Base-by-base conservation (phyloP, 2,888 invertebrate species). In the Drosophila rellima region DNA sequence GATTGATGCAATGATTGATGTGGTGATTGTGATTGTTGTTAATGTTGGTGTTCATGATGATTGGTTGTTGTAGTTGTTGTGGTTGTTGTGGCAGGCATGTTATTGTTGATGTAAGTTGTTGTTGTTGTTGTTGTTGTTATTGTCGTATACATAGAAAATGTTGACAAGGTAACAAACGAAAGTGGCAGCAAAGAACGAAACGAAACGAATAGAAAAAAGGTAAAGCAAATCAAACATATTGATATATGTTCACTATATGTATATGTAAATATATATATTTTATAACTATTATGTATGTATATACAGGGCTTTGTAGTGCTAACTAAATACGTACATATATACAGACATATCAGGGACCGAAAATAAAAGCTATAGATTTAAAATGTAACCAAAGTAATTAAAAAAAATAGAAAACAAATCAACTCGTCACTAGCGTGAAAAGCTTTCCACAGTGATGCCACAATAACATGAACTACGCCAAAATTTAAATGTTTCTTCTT, bases 161-260 rank as follows among this genome's bases (percentile, higher is more conserved):
- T 74, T 75, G 76, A 76, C 69, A 75, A 69, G 76, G 64, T 69
- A 81, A 81, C 73, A 69, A 77, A 76, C 76, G 74, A 80, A 70
- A 80, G 69, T 77, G 68, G 71, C 74, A 63, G 66, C 57, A 78
- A 80, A 73, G 48, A 68, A 71, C 79, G 78, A 71, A 70, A 78
- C 68, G 75, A 77, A 73, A 82, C 80, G 44, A 78, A 72, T 69
- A 77, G 76, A 80, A 79, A 62, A 62, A 68, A 71, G 52, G 73
- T 70, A 78, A 80, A 73, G 68, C 74, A 85, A 80, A 75, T 77
- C 66, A 73, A 82, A 70, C 65, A 79, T 70, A 65, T 69, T 73
- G 44, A 62, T 62, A 62, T 62, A 61, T 55, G 57, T 61, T 67
- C 42, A 37, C 17, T 60, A 50, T 37, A 63, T 45, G 40, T 50